A percentile compares a stretch with the other conserved stretches of the same genome.
Evolutionary conservation across 2,888 invertebrate species (phyloP).

Genomic region (Cryptus viduatorius): DNA sequence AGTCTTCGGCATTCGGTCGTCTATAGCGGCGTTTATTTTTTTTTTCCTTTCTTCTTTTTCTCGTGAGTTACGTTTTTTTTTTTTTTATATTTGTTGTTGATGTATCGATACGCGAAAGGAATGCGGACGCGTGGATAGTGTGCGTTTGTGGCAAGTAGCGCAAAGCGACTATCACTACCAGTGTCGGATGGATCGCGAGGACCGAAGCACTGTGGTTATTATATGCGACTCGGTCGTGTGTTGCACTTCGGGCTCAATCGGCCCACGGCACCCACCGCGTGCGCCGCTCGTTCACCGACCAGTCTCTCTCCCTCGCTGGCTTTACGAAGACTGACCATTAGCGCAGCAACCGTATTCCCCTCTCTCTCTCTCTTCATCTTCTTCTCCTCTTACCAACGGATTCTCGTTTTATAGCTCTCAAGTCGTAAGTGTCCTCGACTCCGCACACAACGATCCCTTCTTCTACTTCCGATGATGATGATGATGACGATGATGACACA

Average conservation of each 20-base stretch:
- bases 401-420: neutral
- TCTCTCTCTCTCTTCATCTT: constrained; percentile 14
- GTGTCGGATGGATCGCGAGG: neutral
- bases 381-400: constrained; percentile 13
- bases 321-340: constrained; percentile 59
- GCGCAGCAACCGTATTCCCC: constrained; percentile 32
- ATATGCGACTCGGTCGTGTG: constrained; percentile 5
- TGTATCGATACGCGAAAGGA: constrained; percentile 17
- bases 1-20: neutral
- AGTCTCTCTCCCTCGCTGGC: constrained; percentile 46
- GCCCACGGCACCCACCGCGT: constrained; percentile 54
- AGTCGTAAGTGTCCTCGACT: constrained; percentile 15
- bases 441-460: constrained; percentile 13
- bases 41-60: neutral
- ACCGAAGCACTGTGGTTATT: neutral
- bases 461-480: constrained; percentile 45
- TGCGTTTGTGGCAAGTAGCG: neutral
- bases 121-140: constrained; percentile 34
- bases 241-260: constrained; percentile 40
- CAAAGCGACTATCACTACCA: constrained; percentile 7
- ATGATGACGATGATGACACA: constrained; percentile 46
- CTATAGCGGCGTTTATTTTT: neutral
- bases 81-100: neutral
- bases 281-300: constrained; percentile 30
- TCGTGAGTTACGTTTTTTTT: neutral